Evolutionary conservation across 2,797 vertebrate genomes (phyloP).

Genomic region (Distichodus sexfasciatus): DNA sequence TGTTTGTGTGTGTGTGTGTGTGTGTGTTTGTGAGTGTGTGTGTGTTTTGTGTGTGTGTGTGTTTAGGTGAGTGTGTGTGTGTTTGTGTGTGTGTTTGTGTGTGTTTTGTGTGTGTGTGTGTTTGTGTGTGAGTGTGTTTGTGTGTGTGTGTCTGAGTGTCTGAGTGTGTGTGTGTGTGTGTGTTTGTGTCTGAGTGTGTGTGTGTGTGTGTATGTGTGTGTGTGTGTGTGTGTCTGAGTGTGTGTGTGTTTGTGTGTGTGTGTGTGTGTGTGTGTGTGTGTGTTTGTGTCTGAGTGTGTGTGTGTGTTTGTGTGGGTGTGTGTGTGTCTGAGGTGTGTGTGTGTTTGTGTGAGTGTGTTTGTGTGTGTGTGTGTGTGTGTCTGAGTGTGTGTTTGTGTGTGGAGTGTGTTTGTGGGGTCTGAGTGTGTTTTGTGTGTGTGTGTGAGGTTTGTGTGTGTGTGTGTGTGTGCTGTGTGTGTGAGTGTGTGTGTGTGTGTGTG

Average conservation of each 20-base stretch:
- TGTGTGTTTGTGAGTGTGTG: background rate
- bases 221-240: background rate
- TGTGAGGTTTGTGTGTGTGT: too few relatives aligned
- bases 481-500: too few relatives aligned
- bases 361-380: background rate
- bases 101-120: background rate
- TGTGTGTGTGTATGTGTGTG: constrained; percentile 81
- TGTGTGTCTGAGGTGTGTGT: background rate
- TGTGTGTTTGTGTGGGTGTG: background rate
- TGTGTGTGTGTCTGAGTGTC: background rate
- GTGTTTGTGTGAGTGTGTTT: background rate
- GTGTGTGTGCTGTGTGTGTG: too few relatives aligned
- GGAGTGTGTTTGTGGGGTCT: too few relatives aligned
- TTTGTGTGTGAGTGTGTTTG: background rate
- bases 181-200: constrained; percentile 83
- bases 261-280: constrained; percentile 11
- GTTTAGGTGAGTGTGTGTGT: background rate
- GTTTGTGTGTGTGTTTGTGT: background rate
- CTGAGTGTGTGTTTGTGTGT: background rate
- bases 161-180: constrained; percentile 5
- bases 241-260: background rate
- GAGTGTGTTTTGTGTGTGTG: background rate
- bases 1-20: background rate
- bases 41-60: too few relatives aligned
- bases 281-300: constrained; percentile 3